Conservation (phyloP, 2,888 invertebrate species). For the Diloba caeruleocephala region DNA sequence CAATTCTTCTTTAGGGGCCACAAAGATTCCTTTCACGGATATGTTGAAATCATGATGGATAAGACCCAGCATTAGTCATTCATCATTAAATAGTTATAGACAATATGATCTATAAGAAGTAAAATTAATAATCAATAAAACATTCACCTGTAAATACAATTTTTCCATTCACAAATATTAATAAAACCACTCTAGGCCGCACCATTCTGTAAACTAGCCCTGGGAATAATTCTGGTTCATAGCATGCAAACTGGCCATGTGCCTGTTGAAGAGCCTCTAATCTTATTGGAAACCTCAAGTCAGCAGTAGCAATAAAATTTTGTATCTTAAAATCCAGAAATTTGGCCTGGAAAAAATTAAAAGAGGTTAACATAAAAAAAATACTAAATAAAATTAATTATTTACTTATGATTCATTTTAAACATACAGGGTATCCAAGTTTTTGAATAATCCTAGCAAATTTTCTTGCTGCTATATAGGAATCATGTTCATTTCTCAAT, state of each 20-base stretch:
- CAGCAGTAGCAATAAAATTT: conserved; percentile 93
- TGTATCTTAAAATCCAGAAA: conserved; percentile 94
- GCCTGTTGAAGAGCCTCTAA: conserved; percentile 92
- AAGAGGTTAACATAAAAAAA: background rate
- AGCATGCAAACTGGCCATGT: conserved; percentile 94
- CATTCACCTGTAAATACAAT: conserved; percentile 95
- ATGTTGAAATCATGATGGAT: no score
- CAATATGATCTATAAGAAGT: no score
- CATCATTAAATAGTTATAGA: background rate
- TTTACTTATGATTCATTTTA: background rate
- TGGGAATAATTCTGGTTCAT: conserved; percentile 99
- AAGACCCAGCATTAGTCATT: background rate
- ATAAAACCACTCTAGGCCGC: conserved; percentile 97
- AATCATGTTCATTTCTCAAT: conserved; percentile 93
- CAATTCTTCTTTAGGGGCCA: no score
- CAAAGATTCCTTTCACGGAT: no score
- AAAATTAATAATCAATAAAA: background rate
- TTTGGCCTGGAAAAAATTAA: conserved; percentile 87
- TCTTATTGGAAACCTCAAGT: conserved; percentile 92
- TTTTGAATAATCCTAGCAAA: conserved; percentile 95
- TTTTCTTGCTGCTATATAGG: conserved; percentile 93
- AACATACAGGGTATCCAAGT: conserved; percentile 92
- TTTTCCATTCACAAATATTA: conserved; percentile 99
- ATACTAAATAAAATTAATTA: background rate
- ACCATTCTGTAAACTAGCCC: conserved; percentile 99